phyloP scores from a whole-genome alignment of 2,797 vertebrate species.

The Falco rusticolus region DNA sequence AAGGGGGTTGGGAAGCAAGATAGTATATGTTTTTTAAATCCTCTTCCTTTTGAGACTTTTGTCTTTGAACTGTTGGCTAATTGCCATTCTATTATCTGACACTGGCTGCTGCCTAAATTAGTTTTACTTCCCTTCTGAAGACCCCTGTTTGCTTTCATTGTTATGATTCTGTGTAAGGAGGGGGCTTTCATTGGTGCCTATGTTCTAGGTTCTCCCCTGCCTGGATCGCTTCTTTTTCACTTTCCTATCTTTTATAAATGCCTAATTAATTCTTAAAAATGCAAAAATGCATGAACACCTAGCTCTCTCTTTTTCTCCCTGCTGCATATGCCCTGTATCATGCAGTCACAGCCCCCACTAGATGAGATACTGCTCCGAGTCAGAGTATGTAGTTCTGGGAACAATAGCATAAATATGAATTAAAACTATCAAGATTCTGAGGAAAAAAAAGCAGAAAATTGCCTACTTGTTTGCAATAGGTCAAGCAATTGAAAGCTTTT shows the following conservation, averaged over 20 bases:
- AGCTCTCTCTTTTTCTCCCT: not conserved
- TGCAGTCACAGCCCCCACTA: not conserved
- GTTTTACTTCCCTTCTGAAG: constrained; percentile 5
- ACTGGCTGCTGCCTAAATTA: not conserved
- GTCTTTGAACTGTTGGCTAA: constrained; percentile 26
- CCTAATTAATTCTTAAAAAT: not conserved
- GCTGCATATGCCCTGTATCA: not conserved
- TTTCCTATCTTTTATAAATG: not conserved
- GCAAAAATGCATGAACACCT: not conserved
- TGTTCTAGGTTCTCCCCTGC: not conserved
- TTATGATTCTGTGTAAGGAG: not conserved
- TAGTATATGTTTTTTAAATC: not conserved
- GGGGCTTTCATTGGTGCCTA: not conserved
- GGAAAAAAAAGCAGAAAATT: not conserved
- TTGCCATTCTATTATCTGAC: constrained; percentile 22
- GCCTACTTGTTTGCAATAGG: not conserved
- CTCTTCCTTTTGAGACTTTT: constrained; percentile 29
- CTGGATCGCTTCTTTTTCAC: not conserved
- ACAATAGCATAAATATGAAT: not conserved
- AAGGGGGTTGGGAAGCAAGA: not conserved
- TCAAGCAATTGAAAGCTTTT: constrained; percentile 1
- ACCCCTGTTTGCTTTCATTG: not conserved
- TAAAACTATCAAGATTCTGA: not conserved
- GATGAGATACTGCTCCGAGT: not conserved
- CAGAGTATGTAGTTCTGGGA: not conserved